Evolutionary conservation across 1,140 invertebrate genomes (phyloP).

Genomic region (Caerostris extrusa): DNA sequence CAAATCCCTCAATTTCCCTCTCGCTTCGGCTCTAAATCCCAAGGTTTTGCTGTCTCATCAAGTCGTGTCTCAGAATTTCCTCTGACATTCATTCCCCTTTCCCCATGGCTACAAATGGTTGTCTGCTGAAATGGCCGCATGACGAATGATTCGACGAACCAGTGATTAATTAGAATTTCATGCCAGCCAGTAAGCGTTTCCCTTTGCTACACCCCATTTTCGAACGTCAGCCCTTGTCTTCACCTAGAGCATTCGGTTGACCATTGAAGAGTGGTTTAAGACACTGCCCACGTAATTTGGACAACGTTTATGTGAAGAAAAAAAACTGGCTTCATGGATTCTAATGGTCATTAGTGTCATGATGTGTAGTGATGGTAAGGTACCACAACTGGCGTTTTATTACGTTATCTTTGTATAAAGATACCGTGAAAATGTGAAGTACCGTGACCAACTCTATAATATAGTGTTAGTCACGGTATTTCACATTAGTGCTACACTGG

Average conservation of each 20-base stretch:
- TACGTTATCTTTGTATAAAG: neutral
- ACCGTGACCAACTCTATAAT: neutral
- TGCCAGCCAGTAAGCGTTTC: neutral
- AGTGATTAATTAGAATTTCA: constrained; percentile 64
- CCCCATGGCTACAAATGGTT: neutral
- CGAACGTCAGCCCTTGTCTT: neutral
- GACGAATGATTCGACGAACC: constrained; percentile 50
- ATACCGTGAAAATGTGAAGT: too few relatives aligned
- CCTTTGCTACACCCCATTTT: neutral
- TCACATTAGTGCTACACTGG: neutral
- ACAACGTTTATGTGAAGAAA: neutral
- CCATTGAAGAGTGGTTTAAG: constrained; percentile 40
- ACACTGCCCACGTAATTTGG: neutral
- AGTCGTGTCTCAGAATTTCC: constrained; percentile 17
- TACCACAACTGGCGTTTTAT: neutral
- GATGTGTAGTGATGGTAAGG: neutral
- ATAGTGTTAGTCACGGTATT: neutral
- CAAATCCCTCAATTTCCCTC: neutral
- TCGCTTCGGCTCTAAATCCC: neutral
- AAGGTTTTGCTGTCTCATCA: constrained; percentile 61
- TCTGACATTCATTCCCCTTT: neutral
- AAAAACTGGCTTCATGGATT: neutral
- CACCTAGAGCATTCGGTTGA: neutral
- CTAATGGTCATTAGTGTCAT: neutral
- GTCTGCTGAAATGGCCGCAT: constrained; percentile 11